Base-by-base conservation (phyloP, 2,888 invertebrate genomes). In the Entomobrya multifasciata region DNA sequence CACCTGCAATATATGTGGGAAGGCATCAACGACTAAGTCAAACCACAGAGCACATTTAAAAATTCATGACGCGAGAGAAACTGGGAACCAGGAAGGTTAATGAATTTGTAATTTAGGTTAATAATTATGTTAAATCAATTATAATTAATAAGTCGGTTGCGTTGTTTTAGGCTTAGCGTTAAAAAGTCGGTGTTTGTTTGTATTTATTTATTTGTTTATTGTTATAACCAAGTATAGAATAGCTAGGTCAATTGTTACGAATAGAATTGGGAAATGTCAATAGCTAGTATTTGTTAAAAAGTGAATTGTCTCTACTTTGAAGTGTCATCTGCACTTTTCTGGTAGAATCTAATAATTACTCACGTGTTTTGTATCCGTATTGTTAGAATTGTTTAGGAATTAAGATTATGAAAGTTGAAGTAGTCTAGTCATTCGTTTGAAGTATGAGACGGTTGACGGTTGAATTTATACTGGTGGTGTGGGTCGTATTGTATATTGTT, bases 11-110 rank as follows among this genome's bases (percentile, higher is more conserved):
- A 96, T 97, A 86, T 97, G 97, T 92, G 97, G 97, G 15, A 97
- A 97, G 93, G 96, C 96, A 10, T 96, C 96, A 70, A 96, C 96
- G 91, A 97, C 97, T 81, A 97, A 97, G 93, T 96, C 96, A 62
- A 97, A 97, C 93, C 97, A 97, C 92, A 97, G 97, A 92, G 97
- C 97, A 92, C 97, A 97, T 92, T 94, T 97, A 86, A 95, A 96
- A 93, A 97, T 97, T 91, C 97, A 97, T 93, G 97, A 97, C 93
- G 96, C 97, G 77, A 93, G 97, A 78, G 97, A 97, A 92, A 96
- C 96, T 49, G 95, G 97, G 89, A 96, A 96, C 90, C 96, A 96
- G 10, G 97, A 97, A 92, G 95, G 95, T 92, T 96, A 80, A 90
- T 41, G 74, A 80, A 65, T 0, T 44, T 15, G 10, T n/a, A 25